Percentiles rank a stretch among this genome's conserved stretches.
Evolutionary conservation across 2,113 vertebrate genomes (phyloP).

Genomic region (Trogon surrucura): DNA sequence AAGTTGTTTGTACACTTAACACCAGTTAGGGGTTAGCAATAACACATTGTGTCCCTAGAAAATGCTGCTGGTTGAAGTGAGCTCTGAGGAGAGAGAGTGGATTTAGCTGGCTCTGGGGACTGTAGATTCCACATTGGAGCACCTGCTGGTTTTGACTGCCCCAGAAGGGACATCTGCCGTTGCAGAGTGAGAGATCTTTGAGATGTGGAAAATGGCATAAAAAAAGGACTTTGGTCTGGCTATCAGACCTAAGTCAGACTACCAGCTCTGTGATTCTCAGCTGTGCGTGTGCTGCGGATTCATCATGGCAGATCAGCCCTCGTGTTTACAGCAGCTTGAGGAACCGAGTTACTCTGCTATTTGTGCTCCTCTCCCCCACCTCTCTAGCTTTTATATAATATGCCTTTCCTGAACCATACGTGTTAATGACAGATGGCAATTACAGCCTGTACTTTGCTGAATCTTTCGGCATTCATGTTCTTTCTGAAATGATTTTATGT

Average conservation of each 20-base stretch:
- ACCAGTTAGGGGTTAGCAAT: not conserved
- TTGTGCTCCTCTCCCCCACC: constrained; percentile 8
- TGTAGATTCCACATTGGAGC: not conserved
- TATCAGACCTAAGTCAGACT: not conserved
- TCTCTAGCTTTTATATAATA: constrained; percentile 32
- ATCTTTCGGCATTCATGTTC: constrained; percentile 31
- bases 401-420: constrained; percentile 32
- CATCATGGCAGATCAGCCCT: not conserved
- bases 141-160: not conserved
- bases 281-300: not conserved
- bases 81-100: not conserved
- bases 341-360: not conserved
- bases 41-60: not conserved
- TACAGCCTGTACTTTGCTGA: constrained; percentile 46
- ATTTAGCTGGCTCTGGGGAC: not conserved
- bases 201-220: not conserved
- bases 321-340: not conserved
- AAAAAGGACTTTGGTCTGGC: not conserved
- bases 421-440: constrained; percentile 63
- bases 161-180: not conserved
- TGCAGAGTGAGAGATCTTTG: not conserved
- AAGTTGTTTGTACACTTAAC: not conserved
- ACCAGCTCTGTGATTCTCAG: not conserved
- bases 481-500: constrained; percentile 16
- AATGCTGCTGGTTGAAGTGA: not conserved